Percentiles rank a stretch among this genome's conserved stretches.
Conservation (phyloP, 2,797 vertebrate species). For the Enteromius unitaeniatus region DNA sequence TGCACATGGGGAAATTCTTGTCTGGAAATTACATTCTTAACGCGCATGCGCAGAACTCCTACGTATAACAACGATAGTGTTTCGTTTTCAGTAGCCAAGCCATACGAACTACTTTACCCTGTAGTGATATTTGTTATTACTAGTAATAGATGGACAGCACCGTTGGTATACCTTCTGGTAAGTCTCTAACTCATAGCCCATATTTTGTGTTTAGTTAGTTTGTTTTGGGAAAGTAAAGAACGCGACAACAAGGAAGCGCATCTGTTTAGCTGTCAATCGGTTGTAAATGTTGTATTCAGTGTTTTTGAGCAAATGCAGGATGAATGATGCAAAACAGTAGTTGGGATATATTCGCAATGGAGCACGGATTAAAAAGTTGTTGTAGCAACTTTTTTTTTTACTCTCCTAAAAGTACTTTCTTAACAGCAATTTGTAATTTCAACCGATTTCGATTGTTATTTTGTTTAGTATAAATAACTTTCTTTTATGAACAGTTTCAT, state of each 20-base stretch:
- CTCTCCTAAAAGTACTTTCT: neutral
- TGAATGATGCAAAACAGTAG: neutral
- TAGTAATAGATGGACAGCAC: constrained; percentile 39
- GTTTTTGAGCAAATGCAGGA: neutral
- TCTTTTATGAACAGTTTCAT: neutral
- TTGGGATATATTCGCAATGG: neutral
- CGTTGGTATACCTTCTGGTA: constrained; percentile 44
- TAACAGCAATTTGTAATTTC: neutral
- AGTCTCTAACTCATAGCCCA: constrained; percentile 22
- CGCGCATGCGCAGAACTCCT: constrained; percentile 44
- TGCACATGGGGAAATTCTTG: constrained; percentile 28
- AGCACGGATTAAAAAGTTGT: neutral
- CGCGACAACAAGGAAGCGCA: neutral
- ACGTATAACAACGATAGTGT: neutral
- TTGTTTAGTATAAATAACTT: neutral
- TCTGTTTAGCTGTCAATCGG: too few relatives aligned
- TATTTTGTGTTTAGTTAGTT: neutral
- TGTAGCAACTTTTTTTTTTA: neutral
- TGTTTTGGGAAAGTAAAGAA: neutral
- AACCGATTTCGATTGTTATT: neutral
- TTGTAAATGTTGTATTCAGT: neutral
- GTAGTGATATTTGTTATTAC: neutral
- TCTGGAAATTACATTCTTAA: constrained; percentile 42
- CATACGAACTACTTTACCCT: neutral
- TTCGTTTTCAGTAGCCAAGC: constrained; percentile 17